These are phyloP conservation scores for Bradysia coprophila DNA, from an alignment of 1,140 invertebrate species.

Conservation along the genomic window DNA sequence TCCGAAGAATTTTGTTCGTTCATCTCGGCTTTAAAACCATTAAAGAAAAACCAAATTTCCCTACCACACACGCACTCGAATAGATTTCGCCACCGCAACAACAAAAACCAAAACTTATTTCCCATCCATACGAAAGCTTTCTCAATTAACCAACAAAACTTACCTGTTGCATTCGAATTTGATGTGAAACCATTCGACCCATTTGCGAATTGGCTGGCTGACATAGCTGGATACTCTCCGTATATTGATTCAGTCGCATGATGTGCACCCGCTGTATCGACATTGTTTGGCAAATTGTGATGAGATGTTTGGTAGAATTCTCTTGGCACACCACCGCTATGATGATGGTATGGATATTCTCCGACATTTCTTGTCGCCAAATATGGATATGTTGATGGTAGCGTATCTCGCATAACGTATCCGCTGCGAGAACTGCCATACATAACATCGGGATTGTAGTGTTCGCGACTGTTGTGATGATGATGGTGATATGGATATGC, in stretches of 20 bases:
- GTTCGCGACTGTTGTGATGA: not conserved
- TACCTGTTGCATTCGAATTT: not conserved
- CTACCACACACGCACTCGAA: too few species aligned
- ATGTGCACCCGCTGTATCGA: not conserved
- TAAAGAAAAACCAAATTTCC: too few species aligned
- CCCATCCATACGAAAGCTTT: too few species aligned
- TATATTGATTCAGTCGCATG: not conserved
- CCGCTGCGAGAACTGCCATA: not conserved
- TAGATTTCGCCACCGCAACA: too few species aligned
- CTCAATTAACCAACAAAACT: too few species aligned
- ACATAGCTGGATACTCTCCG: conserved; percentile 2
- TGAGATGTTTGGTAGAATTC: not conserved
- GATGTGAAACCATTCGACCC: not conserved
- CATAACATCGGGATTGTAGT: conserved; percentile 1
- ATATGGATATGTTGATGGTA: not conserved
- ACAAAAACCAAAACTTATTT: too few species aligned
- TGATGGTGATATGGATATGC: conserved; percentile 6
- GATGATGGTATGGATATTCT: too few species aligned
- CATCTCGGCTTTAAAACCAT: too few species aligned
- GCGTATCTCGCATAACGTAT: not conserved
- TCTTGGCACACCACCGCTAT: not conserved
- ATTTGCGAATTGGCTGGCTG: not conserved
- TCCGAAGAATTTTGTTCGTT: too few species aligned
- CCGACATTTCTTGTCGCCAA: too few species aligned
- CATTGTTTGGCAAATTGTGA: not conserved